Conservation (phyloP, 1,140 invertebrate genomes). For the Brachystomella parvula region DNA sequence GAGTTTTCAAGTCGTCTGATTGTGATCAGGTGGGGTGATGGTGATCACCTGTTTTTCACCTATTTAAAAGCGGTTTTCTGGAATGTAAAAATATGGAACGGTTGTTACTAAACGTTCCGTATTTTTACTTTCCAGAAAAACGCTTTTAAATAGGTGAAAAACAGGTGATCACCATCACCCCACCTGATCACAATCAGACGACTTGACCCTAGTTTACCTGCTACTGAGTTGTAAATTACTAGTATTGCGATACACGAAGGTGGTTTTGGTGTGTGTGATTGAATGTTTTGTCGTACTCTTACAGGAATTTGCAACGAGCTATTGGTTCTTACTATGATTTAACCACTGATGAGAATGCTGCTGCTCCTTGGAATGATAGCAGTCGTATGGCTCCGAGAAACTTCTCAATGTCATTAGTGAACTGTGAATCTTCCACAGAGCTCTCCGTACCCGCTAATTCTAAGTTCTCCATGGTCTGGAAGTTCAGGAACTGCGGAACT, state of each 20-base stretch:
- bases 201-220: too few relatives aligned
- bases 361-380: not conserved
- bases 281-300: slow-evolving; percentile 4
- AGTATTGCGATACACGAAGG: too few relatives aligned
- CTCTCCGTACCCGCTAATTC: slow-evolving; percentile 56
- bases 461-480: slow-evolving; percentile 68
- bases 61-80: too few relatives aligned
- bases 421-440: not conserved
- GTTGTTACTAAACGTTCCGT: not conserved
- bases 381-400: not conserved
- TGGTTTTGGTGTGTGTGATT: too few relatives aligned
- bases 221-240: too few relatives aligned
- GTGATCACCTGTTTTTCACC: too few relatives aligned
- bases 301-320: slow-evolving; percentile 89
- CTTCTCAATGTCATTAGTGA: not conserved
- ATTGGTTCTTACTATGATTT: slow-evolving; percentile 91
- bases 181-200: too few relatives aligned
- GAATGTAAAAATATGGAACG: not conserved
- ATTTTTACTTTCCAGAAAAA: not conserved
- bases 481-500: slow-evolving; percentile 66
- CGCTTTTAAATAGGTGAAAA: not conserved
- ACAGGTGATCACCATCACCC: not conserved
- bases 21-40: too few relatives aligned
- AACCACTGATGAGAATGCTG: slow-evolving; percentile 49
- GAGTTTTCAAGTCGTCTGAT: slow-evolving; percentile 42